Conservation (phyloP, 2,797 vertebrate species). For the Furcifer pardalis region DNA sequence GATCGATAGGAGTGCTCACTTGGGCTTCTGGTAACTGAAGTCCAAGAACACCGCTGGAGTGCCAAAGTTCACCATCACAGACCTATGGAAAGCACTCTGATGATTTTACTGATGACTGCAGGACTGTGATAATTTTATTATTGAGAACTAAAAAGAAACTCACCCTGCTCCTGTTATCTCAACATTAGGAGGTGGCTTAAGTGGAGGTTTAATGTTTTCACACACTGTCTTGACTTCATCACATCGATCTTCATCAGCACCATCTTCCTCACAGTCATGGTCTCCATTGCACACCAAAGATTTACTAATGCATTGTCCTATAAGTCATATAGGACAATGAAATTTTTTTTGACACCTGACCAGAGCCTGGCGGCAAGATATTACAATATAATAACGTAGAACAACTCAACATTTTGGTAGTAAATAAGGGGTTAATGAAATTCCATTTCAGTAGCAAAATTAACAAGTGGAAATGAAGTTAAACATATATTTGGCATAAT, state of each 20-base stretch:
- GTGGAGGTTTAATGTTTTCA: constrained; percentile 80
- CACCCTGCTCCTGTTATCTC: constrained; percentile 90
- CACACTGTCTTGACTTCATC: constrained; percentile 74
- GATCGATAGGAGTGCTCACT: no score
- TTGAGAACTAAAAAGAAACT: constrained; percentile 25
- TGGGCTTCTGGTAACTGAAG: no score
- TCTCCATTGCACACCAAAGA: constrained; percentile 92
- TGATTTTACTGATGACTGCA: neutral
- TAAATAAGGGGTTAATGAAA: neutral
- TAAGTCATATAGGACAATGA: no score
- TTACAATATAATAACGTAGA: neutral
- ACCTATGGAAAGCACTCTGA: no score
- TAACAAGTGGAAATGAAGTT: neutral
- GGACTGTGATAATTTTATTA: neutral
- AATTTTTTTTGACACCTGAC: neutral
- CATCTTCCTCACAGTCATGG: constrained; percentile 91
- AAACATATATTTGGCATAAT: neutral
- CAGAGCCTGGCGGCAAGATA: neutral
- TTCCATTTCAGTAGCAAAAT: neutral
- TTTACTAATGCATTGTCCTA: constrained; percentile 88
- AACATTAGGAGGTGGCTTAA: constrained; percentile 82
- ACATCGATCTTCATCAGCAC: constrained; percentile 86
- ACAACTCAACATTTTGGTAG: neutral
- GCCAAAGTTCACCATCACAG: no score
- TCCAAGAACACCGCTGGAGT: no score